Evolutionary conservation across 2,888 invertebrate genomes (phyloP), one percentile per base, ranked within the genome.

Genomic region (Hypena proboscidalis): DNA sequence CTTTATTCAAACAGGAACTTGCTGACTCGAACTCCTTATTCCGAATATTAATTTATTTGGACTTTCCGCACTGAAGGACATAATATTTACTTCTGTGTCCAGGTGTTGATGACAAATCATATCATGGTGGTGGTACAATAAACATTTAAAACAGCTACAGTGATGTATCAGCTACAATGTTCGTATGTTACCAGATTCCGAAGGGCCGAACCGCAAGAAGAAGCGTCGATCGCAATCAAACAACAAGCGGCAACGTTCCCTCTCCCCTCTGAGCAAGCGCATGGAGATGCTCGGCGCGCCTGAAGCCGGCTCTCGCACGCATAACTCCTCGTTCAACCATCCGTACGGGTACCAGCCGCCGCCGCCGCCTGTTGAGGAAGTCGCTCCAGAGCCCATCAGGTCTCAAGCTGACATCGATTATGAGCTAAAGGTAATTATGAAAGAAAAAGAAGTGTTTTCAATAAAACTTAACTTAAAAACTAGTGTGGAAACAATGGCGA

Each of bases 251-350:
- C 94, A 95, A 66, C 93, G 94, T 4, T 96, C 96, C 0, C 83
- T 96, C 33, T 96, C 96, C 19, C 96, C 96, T 1, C 88, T 96
- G 17, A 96, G 96, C 83, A 96, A 96, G 77, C 93, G 96, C 6
- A 95, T 96, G 95, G 95, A 95, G 11, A 92, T 94, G 87, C 92
- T 95, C 82, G 88, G 94, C 39, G 93, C 93, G 30, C 88, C 89
- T 1, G 84, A 90, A 53, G 75, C 81, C 0, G 78, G 83, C 1
- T 75, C 88, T 1, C 76, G 90, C 8, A 91, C 90, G 0, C 92
- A 92, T 65, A 93, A 90, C 82, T 93, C 92, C 3, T 94, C 95
- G 70, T 95, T 94, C 79, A 95, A 94, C 80, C 95, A 95, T 74
- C 94, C 92, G 0, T 92, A 92, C 61, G 92, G 92, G 0, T 92